Conservation (phyloP, 1,140 invertebrate genomes). For the Drosophila gunungcola region DNA sequence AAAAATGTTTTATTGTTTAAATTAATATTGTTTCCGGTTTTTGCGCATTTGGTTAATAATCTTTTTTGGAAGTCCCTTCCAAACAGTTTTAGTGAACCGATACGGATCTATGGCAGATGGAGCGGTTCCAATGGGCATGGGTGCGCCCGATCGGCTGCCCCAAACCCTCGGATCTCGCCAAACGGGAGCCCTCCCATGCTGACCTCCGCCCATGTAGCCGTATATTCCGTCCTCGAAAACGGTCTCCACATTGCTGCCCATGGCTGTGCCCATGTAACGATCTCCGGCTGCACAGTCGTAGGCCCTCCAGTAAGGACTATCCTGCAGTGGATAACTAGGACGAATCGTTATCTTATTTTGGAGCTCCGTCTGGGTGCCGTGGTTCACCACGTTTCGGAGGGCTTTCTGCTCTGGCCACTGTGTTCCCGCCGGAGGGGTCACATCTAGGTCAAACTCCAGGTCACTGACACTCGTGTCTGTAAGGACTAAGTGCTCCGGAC, state of each 20-base stretch:
- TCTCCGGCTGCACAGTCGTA: slow-evolving; percentile 62
- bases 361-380: slow-evolving; percentile 49
- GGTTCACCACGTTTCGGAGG: slow-evolving; percentile 18
- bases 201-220: slow-evolving; percentile 47
- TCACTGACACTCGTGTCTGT: slow-evolving; percentile 79
- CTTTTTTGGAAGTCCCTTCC: slow-evolving; percentile 4
- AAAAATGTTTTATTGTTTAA: not conserved
- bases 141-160: not conserved
- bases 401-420: not conserved
- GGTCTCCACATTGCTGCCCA: slow-evolving; percentile 32
- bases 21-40: not conserved
- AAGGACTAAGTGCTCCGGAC: slow-evolving; percentile 54
- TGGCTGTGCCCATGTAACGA: slow-evolving; percentile 59
- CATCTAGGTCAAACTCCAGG: slow-evolving; percentile 68
- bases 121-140: not conserved
- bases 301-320: slow-evolving; percentile 27
- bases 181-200: slow-evolving; percentile 19
- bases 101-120: not conserved
- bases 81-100: not conserved
- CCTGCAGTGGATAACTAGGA: slow-evolving; percentile 19
- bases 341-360: slow-evolving; percentile 21
- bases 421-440: slow-evolving; percentile 56
- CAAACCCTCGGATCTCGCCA: not conserved
- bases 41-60: slow-evolving; percentile 2
- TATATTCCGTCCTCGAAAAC: slow-evolving; percentile 64